Conservation (phyloP, 53 echinoderm and acorn worm genomes). For the Apostichopus leukothele region DNA sequence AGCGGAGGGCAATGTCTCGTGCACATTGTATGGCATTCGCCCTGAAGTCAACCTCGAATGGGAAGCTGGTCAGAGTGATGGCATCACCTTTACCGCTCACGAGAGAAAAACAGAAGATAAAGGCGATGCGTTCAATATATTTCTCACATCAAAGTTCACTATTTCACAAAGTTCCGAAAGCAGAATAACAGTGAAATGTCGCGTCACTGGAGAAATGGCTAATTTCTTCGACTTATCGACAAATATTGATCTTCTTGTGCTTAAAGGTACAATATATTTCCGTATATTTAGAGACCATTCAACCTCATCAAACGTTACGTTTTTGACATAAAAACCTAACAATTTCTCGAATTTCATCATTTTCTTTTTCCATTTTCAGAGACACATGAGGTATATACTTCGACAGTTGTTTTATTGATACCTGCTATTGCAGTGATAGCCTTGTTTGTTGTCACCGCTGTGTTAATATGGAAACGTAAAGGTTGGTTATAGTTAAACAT, state of each 20-base stretch:
- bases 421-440: too few relatives aligned
- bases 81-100: neutral
- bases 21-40: neutral
- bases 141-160: neutral
- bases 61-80: neutral
- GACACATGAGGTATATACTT: too few relatives aligned
- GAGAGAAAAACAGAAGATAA: neutral
- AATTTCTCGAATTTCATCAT: too few relatives aligned
- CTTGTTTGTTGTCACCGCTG: too few relatives aligned
- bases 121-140: neutral
- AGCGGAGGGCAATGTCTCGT: neutral
- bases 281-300: neutral
- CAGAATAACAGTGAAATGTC: neutral
- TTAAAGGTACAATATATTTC: neutral
- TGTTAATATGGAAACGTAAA: too few relatives aligned
- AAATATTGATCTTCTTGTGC: neutral
- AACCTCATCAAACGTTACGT: too few relatives aligned
- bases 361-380: too few relatives aligned
- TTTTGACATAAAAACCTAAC: too few relatives aligned
- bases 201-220: neutral
- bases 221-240: neutral
- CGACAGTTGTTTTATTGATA: too few relatives aligned
- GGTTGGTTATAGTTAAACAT: too few relatives aligned
- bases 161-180: neutral
- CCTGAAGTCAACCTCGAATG: conserved; percentile 10